Evolutionary conservation across 1,140 invertebrate species (phyloP).

Genomic region (Phenacoccus solenopsis): DNA sequence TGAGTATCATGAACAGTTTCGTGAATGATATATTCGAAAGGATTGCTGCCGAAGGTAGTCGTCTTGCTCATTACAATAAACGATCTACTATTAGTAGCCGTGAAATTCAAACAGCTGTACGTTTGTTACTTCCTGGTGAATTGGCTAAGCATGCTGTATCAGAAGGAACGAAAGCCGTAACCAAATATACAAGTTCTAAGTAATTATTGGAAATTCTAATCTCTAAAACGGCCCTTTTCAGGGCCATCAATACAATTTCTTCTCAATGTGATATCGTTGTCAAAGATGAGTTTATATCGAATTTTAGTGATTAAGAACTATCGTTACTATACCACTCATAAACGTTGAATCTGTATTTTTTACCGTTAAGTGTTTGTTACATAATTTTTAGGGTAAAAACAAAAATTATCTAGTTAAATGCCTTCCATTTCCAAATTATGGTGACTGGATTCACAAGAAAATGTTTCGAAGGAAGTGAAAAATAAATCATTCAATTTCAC

Average conservation of each 20-base stretch:
- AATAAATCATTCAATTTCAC: no score
- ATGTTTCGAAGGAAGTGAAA: no score
- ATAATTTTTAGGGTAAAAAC: no score
- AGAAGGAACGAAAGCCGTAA: conserved; percentile 32
- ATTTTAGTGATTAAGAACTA: no score
- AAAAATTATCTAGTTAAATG: no score
- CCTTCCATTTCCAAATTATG: no score
- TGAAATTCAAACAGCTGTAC: conserved; percentile 41
- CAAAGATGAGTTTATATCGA: no score
- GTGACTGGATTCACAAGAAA: no score
- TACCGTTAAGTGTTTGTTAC: no score
- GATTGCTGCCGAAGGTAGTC: conserved; percentile 53
- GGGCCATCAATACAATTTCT: conserved; percentile 26
- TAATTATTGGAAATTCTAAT: conserved; percentile 30
- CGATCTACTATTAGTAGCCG: conserved; percentile 42
- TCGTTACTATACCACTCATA: no score
- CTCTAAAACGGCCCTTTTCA: conserved; percentile 30
- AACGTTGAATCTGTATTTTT: no score
- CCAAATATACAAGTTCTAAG: conserved; percentile 35
- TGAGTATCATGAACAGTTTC: conserved; percentile 49
- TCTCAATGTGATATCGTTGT: background rate
- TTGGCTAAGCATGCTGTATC: conserved; percentile 38
- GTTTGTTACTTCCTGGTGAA: conserved; percentile 43
- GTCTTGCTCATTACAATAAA: conserved; percentile 58
- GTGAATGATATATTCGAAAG: conserved; percentile 54